phyloP scores from a whole-genome alignment of 1,140 invertebrate genomes.

The Hylaeus volcanicus region DNA sequence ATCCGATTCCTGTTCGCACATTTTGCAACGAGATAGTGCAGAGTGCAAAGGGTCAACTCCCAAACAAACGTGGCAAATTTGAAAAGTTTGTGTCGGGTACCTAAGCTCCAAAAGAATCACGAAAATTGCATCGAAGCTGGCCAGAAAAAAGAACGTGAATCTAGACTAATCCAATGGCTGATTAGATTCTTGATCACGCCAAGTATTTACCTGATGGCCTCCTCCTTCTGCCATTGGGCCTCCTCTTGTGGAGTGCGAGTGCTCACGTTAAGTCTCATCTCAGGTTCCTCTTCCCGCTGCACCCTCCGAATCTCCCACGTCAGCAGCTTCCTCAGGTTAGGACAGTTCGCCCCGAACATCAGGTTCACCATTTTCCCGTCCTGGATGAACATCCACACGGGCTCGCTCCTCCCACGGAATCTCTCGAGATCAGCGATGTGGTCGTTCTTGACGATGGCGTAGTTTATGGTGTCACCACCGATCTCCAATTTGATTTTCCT shows the following conservation, averaged over 20 bases:
- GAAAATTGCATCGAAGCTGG: too few relatives aligned
- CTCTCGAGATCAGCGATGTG: conserved; percentile 87
- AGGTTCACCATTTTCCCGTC: conserved; percentile 89
- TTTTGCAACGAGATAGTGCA: too few relatives aligned
- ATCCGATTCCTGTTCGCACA: too few relatives aligned
- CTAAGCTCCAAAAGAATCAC: too few relatives aligned
- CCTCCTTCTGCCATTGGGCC: conserved; percentile 50
- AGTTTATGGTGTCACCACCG: conserved; percentile 88
- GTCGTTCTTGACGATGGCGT: conserved; percentile 88
- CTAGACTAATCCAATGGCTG: too few relatives aligned
- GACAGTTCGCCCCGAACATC: conserved; percentile 91
- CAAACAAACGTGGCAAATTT: too few relatives aligned
- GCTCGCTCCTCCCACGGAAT: conserved; percentile 92
- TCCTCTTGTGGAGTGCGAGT: conserved; percentile 49
- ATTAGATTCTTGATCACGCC: neutral
- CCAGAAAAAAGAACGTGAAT: too few relatives aligned
- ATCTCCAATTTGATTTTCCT: conserved; percentile 93
- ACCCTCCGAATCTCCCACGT: conserved; percentile 85
- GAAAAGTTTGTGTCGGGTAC: too few relatives aligned
- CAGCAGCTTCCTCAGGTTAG: conserved; percentile 86
- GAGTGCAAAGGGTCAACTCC: too few relatives aligned
- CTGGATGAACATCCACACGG: conserved; percentile 93
- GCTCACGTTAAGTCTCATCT: conserved; percentile 23
- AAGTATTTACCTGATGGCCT: conserved; percentile 62
- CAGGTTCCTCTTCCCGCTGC: conserved; percentile 47